phyloP scores from a whole-genome alignment of 2,888 invertebrate genomes.

The Bombyx huttoni region DNA sequence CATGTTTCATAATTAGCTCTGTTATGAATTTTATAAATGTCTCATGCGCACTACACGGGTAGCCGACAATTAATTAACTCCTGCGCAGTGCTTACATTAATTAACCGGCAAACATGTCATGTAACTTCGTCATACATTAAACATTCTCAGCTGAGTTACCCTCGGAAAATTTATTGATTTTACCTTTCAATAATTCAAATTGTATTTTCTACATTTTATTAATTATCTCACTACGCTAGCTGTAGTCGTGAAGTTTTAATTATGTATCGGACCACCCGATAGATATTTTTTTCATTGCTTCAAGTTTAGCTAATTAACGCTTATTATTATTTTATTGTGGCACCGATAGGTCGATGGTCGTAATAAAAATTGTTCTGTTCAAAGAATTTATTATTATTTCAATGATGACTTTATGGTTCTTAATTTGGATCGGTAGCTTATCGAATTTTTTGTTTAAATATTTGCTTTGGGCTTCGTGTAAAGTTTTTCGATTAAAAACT shows the following conservation, averaged over 20 bases:
- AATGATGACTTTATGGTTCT: slow-evolving; percentile 43
- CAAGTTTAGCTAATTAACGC: slow-evolving; percentile 32
- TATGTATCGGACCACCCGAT: slow-evolving; percentile 32
- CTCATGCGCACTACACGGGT: slow-evolving; percentile 54
- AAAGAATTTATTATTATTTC: slow-evolving; percentile 28
- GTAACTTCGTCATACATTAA: slow-evolving; percentile 52
- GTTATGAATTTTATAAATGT: slow-evolving; percentile 71
- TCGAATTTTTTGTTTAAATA: neutral
- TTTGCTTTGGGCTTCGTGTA: neutral
- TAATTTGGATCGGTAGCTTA: slow-evolving; percentile 16
- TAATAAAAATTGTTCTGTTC: slow-evolving; percentile 26
- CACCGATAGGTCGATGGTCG: slow-evolving; percentile 20
- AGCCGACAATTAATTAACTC: slow-evolving; percentile 66
- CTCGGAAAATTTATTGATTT: slow-evolving; percentile 40
- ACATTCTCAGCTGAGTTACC: slow-evolving; percentile 33
- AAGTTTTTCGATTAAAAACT: neutral
- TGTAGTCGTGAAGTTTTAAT: slow-evolving; percentile 6
- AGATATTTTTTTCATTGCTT: slow-evolving; percentile 21
- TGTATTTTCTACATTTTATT: slow-evolving; percentile 14
- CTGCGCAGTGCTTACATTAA: slow-evolving; percentile 61
- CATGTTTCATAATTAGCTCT: slow-evolving; percentile 60
- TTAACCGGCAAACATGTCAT: slow-evolving; percentile 49
- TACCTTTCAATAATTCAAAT: slow-evolving; percentile 32
- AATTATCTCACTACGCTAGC: slow-evolving; percentile 8
- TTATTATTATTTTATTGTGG: slow-evolving; percentile 38